phyloP scores from a whole-genome alignment of 2,797 vertebrate genomes.

The Hapalemur alaotrensis region DNA sequence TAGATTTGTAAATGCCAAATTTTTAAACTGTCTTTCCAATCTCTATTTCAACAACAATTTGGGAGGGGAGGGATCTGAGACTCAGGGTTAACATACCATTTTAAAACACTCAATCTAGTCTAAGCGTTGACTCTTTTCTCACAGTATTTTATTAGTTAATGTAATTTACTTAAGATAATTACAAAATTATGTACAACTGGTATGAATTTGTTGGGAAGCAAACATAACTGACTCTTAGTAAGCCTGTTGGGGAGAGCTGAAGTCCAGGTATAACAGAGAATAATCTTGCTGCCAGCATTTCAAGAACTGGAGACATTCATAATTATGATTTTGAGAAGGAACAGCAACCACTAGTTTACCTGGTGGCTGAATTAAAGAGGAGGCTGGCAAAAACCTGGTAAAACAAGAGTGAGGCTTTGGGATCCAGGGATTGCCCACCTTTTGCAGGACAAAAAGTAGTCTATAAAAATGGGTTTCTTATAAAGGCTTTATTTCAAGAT shows the following conservation, averaged over 20 bases:
- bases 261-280: neutral
- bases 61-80: neutral
- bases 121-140: neutral
- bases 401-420: neutral
- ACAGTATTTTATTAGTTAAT: neutral
- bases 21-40: neutral
- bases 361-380: neutral
- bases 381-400: neutral
- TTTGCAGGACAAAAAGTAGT: neutral
- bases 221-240: neutral
- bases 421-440: neutral
- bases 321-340: neutral
- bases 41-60: slow-evolving; percentile 34
- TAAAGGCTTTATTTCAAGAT: neutral
- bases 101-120: neutral
- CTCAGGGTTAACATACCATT: neutral
- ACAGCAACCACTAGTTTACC: neutral
- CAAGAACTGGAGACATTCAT: neutral
- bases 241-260: neutral
- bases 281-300: neutral
- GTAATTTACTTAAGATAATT: neutral
- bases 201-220: neutral
- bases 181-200: neutral
- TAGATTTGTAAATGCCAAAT: slow-evolving; percentile 33
- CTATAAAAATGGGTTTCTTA: neutral